Percentiles rank a stretch among this genome's conserved stretches.
Evolutionary conservation across 2,113 vertebrate species (phyloP).

Genomic region (Colinus virginianus): DNA sequence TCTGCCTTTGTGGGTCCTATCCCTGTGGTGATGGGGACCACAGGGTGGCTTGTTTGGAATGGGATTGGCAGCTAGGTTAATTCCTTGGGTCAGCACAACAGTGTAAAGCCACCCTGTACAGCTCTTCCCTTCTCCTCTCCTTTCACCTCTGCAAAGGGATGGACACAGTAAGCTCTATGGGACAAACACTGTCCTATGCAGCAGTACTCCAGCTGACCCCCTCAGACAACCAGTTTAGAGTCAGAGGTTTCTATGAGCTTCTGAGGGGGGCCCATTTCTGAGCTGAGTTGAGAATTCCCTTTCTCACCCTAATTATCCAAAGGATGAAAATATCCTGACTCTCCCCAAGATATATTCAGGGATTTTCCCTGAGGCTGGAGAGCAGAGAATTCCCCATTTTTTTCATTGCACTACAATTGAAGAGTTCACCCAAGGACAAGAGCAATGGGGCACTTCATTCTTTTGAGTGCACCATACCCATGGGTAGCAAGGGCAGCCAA

Average conservation of each 20-base stretch:
- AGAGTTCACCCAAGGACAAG: not conserved
- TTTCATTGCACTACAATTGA: fast-evolving
- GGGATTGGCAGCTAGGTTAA: not conserved
- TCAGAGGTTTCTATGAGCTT: not conserved
- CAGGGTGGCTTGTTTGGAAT: fast-evolving
- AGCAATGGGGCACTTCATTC: fast-evolving
- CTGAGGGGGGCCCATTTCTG: not conserved
- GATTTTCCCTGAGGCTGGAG: not conserved
- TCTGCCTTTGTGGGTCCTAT: fast-evolving
- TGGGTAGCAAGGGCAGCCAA: fast-evolving
- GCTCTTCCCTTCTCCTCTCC: not conserved
- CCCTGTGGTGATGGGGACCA: fast-evolving
- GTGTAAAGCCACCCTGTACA: not conserved
- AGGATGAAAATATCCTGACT: not conserved
- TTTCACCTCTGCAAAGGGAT: not conserved
- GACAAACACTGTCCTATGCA: not conserved
- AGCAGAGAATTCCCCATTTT: not conserved
- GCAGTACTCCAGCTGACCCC: not conserved
- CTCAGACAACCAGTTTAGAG: no score
- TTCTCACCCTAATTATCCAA: not conserved
- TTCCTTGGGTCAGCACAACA: not conserved
- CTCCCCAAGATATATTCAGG: not conserved
- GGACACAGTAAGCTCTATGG: not conserved
- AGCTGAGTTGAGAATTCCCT: fast-evolving
- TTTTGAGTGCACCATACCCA: fast-evolving